These are phyloP conservation scores for Myopa testacea DNA, from an alignment of 2,888 invertebrate genomes.

Conservation along the genomic window DNA sequence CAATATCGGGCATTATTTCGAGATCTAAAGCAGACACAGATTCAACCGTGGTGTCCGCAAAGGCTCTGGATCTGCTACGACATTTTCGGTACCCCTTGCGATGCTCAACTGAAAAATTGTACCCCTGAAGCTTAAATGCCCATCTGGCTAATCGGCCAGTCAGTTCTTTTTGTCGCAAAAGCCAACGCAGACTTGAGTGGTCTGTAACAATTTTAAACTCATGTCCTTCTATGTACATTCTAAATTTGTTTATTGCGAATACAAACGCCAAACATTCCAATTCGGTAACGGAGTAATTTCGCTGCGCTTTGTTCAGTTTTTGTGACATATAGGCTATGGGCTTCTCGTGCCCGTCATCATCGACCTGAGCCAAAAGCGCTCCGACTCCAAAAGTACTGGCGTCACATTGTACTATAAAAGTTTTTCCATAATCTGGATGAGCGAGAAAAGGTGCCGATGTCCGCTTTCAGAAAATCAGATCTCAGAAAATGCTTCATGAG, in stretches of 20 bases:
- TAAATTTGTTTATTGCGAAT: slow-evolving; percentile 8
- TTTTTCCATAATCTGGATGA: slow-evolving; percentile 38
- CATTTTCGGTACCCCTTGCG: slow-evolving; percentile 21
- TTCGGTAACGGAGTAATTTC: slow-evolving; percentile 2
- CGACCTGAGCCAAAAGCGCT: background rate
- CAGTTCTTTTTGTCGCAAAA: background rate
- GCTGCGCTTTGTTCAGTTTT: slow-evolving; percentile 17
- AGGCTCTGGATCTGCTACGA: slow-evolving; percentile 11
- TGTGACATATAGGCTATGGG: slow-evolving; percentile 7
- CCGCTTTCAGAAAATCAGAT: no score
- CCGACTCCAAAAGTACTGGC: slow-evolving; percentile 29
- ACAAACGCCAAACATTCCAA: background rate
- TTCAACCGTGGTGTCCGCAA: background rate
- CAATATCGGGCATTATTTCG: background rate
- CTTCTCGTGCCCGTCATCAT: slow-evolving; percentile 1
- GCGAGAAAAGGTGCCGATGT: slow-evolving; percentile 36
- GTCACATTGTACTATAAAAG: slow-evolving; percentile 40
- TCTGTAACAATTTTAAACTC: background rate
- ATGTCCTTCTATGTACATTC: slow-evolving; percentile 6
- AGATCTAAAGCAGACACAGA: background rate
- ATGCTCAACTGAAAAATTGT: slow-evolving; percentile 12
- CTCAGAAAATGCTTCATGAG: slow-evolving; percentile 20
- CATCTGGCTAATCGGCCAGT: slow-evolving; percentile 4
- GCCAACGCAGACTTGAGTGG: background rate
- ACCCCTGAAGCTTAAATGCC: slow-evolving; percentile 4